Evolutionary conservation across 2,113 vertebrate species (phyloP).

Genomic region (Riparia riparia): DNA sequence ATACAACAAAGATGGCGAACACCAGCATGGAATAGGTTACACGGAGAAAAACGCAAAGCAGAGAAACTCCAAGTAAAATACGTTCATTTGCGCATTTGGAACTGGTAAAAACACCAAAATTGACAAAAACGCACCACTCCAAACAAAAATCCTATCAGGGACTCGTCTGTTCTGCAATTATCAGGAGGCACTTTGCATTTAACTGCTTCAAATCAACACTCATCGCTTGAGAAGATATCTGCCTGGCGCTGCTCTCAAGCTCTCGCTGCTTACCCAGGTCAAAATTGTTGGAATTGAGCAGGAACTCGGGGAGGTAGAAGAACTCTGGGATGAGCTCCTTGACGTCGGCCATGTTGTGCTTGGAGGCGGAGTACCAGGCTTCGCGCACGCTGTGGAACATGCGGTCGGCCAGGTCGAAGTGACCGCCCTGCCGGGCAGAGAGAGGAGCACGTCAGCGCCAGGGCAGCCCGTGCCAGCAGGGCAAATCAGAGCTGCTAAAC

Average conservation of each 20-base stretch:
- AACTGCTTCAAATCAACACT: neutral
- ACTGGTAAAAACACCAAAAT: accelerated
- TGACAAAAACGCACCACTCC: neutral
- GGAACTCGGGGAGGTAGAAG: conserved; percentile 96
- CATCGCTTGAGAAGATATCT: neutral
- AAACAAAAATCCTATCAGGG: neutral
- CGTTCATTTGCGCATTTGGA: neutral
- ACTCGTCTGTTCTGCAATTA: neutral
- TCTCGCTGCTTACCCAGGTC: conserved; percentile 84
- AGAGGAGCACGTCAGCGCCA: neutral
- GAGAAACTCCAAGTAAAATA: neutral
- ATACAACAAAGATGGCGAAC: neutral
- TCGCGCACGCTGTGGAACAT: conserved; percentile 99
- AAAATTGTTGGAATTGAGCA: conserved; percentile 98
- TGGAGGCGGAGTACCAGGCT: conserved; percentile 95
- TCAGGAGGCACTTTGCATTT: neutral
- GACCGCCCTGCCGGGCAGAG: conserved; percentile 86
- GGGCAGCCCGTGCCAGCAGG: neutral
- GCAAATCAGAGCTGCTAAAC: neutral
- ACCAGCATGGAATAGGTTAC: neutral
- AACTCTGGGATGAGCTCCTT: conserved; percentile 99
- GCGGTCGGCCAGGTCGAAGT: conserved; percentile 96
- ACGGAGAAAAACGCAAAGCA: neutral
- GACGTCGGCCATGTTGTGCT: conserved; percentile 99
- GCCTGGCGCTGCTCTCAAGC: neutral